A percentile compares a stretch with the other conserved stretches of the same genome.
Evolutionary conservation across 2,113 vertebrate genomes (phyloP).

Genomic region (Nematolebias whitei): DNA sequence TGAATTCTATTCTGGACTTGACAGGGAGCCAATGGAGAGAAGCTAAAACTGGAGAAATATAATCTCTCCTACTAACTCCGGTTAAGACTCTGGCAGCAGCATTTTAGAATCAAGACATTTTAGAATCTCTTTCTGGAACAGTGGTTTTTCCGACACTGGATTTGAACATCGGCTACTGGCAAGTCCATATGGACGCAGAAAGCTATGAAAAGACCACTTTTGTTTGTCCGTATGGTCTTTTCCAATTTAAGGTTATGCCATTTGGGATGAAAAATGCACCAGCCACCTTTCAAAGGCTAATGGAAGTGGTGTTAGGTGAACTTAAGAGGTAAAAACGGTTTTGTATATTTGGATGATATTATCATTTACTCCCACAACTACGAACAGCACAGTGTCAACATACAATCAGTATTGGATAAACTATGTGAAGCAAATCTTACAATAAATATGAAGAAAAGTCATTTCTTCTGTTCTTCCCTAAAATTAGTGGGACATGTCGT

Average conservation of each 20-base stretch:
- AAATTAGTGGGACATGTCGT: neutral
- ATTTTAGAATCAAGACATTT: too few species aligned
- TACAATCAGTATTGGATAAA: neutral
- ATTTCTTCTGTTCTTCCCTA: neutral
- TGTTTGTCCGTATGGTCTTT: neutral
- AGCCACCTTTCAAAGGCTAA: neutral
- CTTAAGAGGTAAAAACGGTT: neutral
- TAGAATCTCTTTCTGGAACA: neutral
- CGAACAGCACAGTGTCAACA: neutral
- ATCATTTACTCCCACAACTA: neutral
- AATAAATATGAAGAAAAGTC: neutral
- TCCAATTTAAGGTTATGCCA: neutral
- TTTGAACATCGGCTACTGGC: neutral
- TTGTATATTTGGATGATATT: slow-evolving; percentile 4
- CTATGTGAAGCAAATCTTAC: neutral
- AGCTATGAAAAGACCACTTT: neutral
- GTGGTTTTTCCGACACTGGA: neutral
- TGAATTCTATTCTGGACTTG: too few species aligned
- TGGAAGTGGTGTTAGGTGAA: neutral
- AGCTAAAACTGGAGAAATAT: too few species aligned
- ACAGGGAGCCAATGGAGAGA: too few species aligned
- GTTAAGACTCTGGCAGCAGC: too few species aligned
- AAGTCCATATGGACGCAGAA: too few species aligned
- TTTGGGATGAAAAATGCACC: neutral
- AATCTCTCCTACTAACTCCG: too few species aligned